These are phyloP conservation scores for Paraescarpia echinospica DNA, from an alignment of 1,140 invertebrate genomes.

Conservation along the genomic window DNA sequence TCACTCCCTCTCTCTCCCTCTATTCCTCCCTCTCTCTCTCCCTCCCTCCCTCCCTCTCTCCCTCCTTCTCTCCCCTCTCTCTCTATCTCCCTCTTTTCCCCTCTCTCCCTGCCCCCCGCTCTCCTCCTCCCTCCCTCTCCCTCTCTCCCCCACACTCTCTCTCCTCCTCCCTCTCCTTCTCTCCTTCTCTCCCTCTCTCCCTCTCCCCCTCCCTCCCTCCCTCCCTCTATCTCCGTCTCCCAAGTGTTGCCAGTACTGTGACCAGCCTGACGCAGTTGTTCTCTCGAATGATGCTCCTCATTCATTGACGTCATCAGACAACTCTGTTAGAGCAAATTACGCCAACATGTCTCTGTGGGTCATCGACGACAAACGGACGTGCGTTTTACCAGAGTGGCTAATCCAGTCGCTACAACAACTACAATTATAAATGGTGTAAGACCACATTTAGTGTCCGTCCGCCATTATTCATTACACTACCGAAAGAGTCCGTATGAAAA, in stretches of 20 bases:
- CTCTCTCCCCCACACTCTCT: neutral
- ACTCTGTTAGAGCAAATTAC: neutral
- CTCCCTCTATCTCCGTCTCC: neutral
- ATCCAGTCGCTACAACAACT: no score
- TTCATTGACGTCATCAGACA: neutral
- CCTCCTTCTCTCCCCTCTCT: neutral
- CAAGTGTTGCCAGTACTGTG: neutral
- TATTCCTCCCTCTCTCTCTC: neutral
- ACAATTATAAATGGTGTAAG: no score
- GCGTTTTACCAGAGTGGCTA: no score
- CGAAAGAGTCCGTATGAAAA: no score
- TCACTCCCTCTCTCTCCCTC: neutral
- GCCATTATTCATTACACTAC: no score
- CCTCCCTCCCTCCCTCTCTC: neutral
- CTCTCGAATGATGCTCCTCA: neutral
- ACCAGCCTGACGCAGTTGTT: neutral
- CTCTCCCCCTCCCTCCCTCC: neutral
- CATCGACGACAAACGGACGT: neutral
- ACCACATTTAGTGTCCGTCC: no score
- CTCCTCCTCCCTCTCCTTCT: neutral
- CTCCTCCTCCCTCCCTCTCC: neutral
- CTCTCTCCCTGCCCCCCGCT: neutral
- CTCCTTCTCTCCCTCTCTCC: neutral
- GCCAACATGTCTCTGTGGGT: neutral
- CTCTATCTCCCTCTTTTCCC: neutral